Evolutionary conservation across 2,113 vertebrate genomes (phyloP).

Genomic region (Xyliphius kryptos): DNA sequence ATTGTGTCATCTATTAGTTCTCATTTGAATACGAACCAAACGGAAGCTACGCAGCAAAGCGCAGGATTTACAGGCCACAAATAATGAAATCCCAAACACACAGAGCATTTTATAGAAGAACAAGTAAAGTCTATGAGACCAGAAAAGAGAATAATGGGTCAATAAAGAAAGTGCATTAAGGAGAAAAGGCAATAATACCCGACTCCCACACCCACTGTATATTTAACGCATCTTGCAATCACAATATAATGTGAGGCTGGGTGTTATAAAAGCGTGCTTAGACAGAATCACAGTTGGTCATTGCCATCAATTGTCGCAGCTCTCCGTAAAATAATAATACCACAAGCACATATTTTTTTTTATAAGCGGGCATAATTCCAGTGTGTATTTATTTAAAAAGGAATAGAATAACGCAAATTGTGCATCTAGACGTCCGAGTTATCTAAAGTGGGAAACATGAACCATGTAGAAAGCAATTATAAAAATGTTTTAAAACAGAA

Average conservation of each 20-base stretch:
- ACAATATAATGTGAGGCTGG: neutral
- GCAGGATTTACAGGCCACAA: slow-evolving; percentile 22
- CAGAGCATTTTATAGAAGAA: slow-evolving; percentile 14
- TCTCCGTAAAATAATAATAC: neutral
- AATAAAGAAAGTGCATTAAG: slow-evolving; percentile 20
- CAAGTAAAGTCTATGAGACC: slow-evolving; percentile 27
- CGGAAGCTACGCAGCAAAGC: slow-evolving; percentile 12
- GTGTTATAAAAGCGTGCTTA: slow-evolving; percentile 2
- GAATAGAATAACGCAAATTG: neutral
- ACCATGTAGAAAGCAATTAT: too few species aligned
- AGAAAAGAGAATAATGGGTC: slow-evolving; percentile 25
- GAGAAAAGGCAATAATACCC: slow-evolving; percentile 23
- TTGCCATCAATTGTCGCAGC: neutral
- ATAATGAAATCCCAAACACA: slow-evolving; percentile 32
- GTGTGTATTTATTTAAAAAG: neutral
- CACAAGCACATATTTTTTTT: neutral
- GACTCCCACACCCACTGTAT: slow-evolving; percentile 10
- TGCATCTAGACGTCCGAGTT: neutral
- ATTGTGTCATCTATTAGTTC: slow-evolving; percentile 36
- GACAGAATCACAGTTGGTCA: neutral
- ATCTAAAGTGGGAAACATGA: too few species aligned
- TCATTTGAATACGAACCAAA: slow-evolving; percentile 29
- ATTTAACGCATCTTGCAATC: slow-evolving; percentile 6
- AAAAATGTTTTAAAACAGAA: too few species aligned
- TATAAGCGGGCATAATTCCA: neutral